These are phyloP conservation scores for Celastrina argiolus DNA, from an alignment of 2,888 invertebrate species.

Conservation along the genomic window DNA sequence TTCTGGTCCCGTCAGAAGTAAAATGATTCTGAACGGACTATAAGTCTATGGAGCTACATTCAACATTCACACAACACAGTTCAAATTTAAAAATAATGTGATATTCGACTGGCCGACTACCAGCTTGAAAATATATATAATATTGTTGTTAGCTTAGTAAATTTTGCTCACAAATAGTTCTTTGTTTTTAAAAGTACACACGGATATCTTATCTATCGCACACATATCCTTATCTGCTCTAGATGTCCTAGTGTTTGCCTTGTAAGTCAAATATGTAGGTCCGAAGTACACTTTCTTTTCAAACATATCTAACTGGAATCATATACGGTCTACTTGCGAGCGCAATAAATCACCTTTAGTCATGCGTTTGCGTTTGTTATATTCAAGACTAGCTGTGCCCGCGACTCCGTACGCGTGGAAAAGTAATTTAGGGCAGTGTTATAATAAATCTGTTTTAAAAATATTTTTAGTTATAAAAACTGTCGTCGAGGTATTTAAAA, in stretches of 20 bases:
- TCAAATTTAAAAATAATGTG: too few relatives aligned
- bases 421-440: too few relatives aligned
- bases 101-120: too few relatives aligned
- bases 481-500: too few relatives aligned
- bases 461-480: too few relatives aligned
- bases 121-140: neutral
- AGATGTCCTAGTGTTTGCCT: slow-evolving; percentile 15
- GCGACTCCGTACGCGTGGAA: too few relatives aligned
- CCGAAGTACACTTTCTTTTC: slow-evolving; percentile 11
- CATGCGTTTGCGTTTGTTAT: neutral
- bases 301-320: neutral
- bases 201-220: slow-evolving; percentile 7
- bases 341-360: neutral
- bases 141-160: neutral
- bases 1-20: too few relatives aligned
- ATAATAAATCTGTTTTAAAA: too few relatives aligned
- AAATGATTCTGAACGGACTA: too few relatives aligned
- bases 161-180: neutral
- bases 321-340: neutral
- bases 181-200: slow-evolving; percentile 10
- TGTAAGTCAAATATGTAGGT: neutral
- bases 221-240: slow-evolving; percentile 17
- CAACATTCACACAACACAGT: too few relatives aligned
- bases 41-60: too few relatives aligned
- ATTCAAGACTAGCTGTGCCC: too few relatives aligned